Evolutionary conservation across 2,113 vertebrate species (phyloP).

Genomic region (Malurus melanocephalus): DNA sequence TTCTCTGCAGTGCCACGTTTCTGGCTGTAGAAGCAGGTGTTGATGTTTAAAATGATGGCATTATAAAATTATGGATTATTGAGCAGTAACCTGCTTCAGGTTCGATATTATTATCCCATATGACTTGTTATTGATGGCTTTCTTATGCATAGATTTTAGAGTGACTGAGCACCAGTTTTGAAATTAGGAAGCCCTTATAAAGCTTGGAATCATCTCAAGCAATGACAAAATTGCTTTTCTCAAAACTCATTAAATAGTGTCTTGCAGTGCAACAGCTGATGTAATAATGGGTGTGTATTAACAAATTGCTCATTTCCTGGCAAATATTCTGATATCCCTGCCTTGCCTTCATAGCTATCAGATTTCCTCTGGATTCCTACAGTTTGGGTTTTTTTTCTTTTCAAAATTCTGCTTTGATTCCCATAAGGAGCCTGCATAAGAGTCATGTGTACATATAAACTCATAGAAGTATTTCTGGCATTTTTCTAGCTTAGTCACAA

Average conservation of each 20-base stretch:
- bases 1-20: neutral
- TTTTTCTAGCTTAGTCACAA: neutral
- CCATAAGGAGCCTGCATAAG: neutral
- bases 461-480: neutral
- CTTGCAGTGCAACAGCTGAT: neutral
- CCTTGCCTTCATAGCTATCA: slow-evolving; percentile 10
- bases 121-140: neutral
- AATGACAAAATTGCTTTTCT: neutral
- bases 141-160: neutral
- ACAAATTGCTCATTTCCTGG: slow-evolving; percentile 9
- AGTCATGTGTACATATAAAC: neutral
- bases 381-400: neutral
- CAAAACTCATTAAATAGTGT: neutral
- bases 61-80: neutral
- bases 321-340: neutral
- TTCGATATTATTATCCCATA: neutral
- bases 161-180: neutral
- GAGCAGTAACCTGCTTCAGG: neutral
- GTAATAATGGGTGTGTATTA: slow-evolving; percentile 42
- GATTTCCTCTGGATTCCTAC: neutral
- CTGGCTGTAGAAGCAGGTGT: neutral
- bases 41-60: neutral
- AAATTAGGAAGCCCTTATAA: neutral
- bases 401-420: neutral
- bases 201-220: neutral